Base-by-base conservation (phyloP, 2,888 invertebrate genomes). In the Rotaria sp. region DNA sequence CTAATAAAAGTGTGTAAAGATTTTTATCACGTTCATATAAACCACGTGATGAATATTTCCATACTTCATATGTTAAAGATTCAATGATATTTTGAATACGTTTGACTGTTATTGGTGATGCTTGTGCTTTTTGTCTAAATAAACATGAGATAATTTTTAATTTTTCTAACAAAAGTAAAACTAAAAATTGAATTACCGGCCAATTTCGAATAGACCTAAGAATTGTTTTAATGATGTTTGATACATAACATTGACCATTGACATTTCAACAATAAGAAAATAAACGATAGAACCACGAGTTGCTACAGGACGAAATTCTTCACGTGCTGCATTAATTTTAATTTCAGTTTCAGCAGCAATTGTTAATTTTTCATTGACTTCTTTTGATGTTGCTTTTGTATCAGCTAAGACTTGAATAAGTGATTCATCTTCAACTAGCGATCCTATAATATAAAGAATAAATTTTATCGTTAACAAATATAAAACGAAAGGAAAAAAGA, bases 1-100 rank as follows among this genome's bases (percentile, higher is more conserved):
- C 96, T 91, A 97, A 92, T 94, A 97, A 95, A 50, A 97, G 91
- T 0, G 97, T 96, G 90, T 96, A 97, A 24, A 97, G 92, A 84
- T 95, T 94, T 91, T 97, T 96, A 90, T 97, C 96, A 35, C 95
- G 93, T 90, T 97, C 97, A 89, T 96, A 97, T 80, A 97, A 93
- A 90, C 96, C 96, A 85, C 97, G 93, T 88, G 95, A 94, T 0
- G 96, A 96, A 90, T 96, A 97, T 57, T 94, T 94, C 95, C 96
- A 97, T 0, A 96, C 95, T 92, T 96, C 96, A 89, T 94, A 94
- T 0, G 96, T 97, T 88, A 97, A 92, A 90, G 96, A 95, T 88
- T 94, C 94, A 48, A 97, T 92, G 89, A 97, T 96, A 88, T 95
- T 96, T 88, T 94, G 93, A 87, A 91, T 91, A 87, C 97, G 93